Conservation (phyloP, 1,140 invertebrate species). For the Drosophila pseudoobscura region DNA sequence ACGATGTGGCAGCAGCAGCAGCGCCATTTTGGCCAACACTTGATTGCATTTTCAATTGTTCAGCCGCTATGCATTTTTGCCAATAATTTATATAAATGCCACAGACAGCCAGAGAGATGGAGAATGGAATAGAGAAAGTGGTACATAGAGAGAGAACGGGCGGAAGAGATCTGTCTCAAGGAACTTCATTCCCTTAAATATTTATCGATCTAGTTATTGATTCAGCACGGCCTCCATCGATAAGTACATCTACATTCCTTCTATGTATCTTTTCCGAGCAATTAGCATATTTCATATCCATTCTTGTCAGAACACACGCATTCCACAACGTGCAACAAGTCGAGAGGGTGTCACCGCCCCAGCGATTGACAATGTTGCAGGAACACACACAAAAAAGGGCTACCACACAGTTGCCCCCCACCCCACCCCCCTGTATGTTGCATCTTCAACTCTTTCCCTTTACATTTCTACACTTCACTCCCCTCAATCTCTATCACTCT, state of each 20-base stretch:
- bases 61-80: constrained; percentile 78
- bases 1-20: constrained; percentile 24
- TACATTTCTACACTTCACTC: background rate
- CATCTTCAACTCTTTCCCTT: constrained; percentile 8
- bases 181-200: too few species aligned
- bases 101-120: background rate
- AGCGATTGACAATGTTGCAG: constrained; percentile 66
- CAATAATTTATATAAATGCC: constrained; percentile 77
- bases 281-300: constrained; percentile 80
- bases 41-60: constrained; percentile 81
- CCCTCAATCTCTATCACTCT: background rate
- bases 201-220: too few species aligned
- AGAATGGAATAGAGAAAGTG: background rate
- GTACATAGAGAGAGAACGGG: background rate
- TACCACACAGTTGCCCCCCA: constrained; percentile 16
- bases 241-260: background rate
- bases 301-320: constrained; percentile 67
- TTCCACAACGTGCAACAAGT: constrained; percentile 69
- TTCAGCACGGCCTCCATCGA: too few species aligned
- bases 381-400: constrained; percentile 38
- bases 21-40: constrained; percentile 75
- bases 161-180: too few species aligned
- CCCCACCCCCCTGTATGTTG: background rate
- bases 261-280: constrained; percentile 42
- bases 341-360: constrained; percentile 46